A percentile compares a stretch with the other conserved stretches of the same genome.
Conservation (phyloP, 1,140 invertebrate genomes). For the Amphibalanus amphitrite region DNA sequence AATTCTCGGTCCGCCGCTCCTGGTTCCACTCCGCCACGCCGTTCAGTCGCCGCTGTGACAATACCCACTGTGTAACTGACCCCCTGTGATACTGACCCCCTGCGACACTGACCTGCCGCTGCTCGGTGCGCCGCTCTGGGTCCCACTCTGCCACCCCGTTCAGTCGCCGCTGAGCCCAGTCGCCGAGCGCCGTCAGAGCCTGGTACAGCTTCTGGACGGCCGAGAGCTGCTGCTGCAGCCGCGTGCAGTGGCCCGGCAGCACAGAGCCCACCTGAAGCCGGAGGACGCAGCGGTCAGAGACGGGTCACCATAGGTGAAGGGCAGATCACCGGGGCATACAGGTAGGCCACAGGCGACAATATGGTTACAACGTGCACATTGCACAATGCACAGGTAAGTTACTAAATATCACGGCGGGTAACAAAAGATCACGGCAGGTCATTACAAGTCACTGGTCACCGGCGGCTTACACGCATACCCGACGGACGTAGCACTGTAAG, state of each 20-base stretch:
- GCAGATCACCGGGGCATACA: background rate
- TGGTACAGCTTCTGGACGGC: background rate
- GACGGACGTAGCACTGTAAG: too few relatives aligned
- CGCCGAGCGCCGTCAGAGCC: background rate
- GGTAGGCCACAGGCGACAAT: too few relatives aligned
- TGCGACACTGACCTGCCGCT: background rate
- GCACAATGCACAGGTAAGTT: too few relatives aligned
- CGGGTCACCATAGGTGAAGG: background rate
- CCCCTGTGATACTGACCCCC: too few relatives aligned
- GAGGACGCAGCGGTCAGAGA: background rate
- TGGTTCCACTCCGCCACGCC: background rate
- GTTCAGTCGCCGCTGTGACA: background rate
- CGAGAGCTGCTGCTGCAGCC: background rate
- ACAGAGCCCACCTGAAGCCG: background rate
- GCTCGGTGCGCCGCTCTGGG: background rate
- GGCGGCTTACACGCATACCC: too few relatives aligned
- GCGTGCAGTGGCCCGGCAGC: background rate
- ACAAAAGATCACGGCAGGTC: too few relatives aligned
- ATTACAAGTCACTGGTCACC: too few relatives aligned
- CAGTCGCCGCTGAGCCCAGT: background rate
- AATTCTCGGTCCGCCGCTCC: background rate
- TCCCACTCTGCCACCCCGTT: background rate
- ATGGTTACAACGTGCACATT: too few relatives aligned
- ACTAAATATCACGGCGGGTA: too few relatives aligned
- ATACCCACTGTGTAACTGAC: too few relatives aligned